phyloP scores from a whole-genome alignment of 2,888 invertebrate species.

The Amiota communis region DNA sequence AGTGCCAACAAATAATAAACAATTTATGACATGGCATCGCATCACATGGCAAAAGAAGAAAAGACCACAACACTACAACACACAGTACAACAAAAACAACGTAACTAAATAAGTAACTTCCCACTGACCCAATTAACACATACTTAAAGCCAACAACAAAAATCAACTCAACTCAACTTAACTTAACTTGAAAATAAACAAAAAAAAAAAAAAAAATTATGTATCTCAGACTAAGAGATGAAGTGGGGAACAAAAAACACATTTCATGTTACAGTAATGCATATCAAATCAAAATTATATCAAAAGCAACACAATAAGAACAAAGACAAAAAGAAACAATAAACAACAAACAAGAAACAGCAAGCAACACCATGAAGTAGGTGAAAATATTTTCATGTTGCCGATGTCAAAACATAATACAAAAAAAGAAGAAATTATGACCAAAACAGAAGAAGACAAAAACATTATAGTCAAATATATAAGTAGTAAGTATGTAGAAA shows the following conservation, averaged over 20 bases:
- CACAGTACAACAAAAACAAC: slow-evolving; percentile 29
- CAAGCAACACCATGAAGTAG: too few species aligned
- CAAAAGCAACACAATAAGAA: slow-evolving; percentile 40
- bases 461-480: slow-evolving; percentile 11
- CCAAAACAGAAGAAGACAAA: slow-evolving; percentile 52
- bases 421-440: slow-evolving; percentile 65
- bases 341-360: slow-evolving; percentile 20
- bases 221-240: neutral
- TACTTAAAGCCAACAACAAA: slow-evolving; percentile 63
- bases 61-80: slow-evolving; percentile 26
- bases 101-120: slow-evolving; percentile 67
- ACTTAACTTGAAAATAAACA: slow-evolving; percentile 51
- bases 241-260: neutral
- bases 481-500: neutral
- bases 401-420: slow-evolving; percentile 48
- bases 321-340: slow-evolving; percentile 5
- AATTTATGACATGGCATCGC: slow-evolving; percentile 57
- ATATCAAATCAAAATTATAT: slow-evolving; percentile 66
- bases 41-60: slow-evolving; percentile 28
- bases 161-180: too few species aligned
- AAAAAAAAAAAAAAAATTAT: slow-evolving; percentile 34
- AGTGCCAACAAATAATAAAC: slow-evolving; percentile 46
- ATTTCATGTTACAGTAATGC: slow-evolving; percentile 52
- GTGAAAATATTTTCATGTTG: too few species aligned
- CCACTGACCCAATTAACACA: slow-evolving; percentile 69